phyloP scores from a whole-genome alignment of 2,113 vertebrate genomes.

The Scytalopus superciliaris region DNA sequence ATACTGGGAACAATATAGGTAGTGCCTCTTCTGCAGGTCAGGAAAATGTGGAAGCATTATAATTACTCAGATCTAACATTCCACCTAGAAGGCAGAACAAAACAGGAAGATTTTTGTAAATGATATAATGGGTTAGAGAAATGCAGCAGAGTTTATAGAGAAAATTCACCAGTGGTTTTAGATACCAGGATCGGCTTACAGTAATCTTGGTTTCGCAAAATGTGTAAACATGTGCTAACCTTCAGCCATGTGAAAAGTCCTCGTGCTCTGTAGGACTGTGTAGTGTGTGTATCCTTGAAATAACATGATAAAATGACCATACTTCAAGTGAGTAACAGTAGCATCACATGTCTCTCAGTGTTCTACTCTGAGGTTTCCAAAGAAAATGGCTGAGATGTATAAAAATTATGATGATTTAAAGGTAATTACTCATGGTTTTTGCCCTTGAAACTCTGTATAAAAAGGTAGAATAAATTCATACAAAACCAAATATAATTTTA shows the following conservation, averaged over 20 bases:
- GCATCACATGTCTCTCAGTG: not conserved
- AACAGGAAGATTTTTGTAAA: not conserved
- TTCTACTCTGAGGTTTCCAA: not conserved
- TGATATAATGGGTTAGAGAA: not conserved
- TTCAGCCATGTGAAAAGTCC: not conserved
- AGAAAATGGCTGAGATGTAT: not conserved
- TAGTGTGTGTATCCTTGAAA: not conserved
- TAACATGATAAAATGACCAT: not conserved
- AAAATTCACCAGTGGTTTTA: not conserved
- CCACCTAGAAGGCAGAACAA: not conserved
- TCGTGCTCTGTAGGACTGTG: not conserved
- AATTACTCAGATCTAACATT: not conserved
- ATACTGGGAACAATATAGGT: not conserved
- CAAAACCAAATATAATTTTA: not conserved
- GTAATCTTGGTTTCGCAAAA: not conserved
- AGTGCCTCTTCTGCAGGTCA: not conserved
- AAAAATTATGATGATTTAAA: not conserved
- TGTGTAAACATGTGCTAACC: not conserved
- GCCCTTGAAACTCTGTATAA: not conserved
- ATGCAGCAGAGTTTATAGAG: not conserved
- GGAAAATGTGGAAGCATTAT: not conserved
- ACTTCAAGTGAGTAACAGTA: not conserved
- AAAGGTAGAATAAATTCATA: not conserved
- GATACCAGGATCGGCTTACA: not conserved
- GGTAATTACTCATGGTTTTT: not conserved